Evolutionary conservation across 2,888 invertebrate genomes (phyloP), one percentile per base, ranked within the genome.

Genomic region (Steinernema carpocapsae): DNA sequence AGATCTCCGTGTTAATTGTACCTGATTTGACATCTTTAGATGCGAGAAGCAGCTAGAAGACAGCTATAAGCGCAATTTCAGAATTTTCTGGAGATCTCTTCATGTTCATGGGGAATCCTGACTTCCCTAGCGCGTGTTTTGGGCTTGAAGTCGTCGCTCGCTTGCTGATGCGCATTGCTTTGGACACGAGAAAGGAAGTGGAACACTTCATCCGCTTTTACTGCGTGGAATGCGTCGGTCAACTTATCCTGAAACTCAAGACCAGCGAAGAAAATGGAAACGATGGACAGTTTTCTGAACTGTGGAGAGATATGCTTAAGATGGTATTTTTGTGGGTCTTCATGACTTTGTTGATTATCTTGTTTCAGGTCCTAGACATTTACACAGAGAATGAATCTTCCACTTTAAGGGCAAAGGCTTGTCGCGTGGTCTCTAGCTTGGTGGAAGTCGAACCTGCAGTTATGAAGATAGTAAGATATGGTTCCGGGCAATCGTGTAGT

Each of bases 21-120:
- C 4, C 10, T 37, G 24, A n/a, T 48, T 48, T 24, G 52, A 2
- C 24, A 48, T 32, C 14, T 32, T 64, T 4, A 64, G 64, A 2
- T 64, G 64, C 29, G 37, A 37, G 29, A 64, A 32, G 32, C 24
- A 64, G 29, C 64, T 32, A 29, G 64, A 64, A 29, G 64, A 64
- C 37, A 29, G 17, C 1, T 32, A 64, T 32, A 10, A 17, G 32
- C 24, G n/a, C n/a, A n/a, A n/a, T n/a, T n/a, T n/a, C n/a, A n/a
- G n/a, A n/a, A n/a, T n/a, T n/a, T n/a, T n/a, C n/a, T n/a, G n/a
- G n/a, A n/a, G 29, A 32, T n/a, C 37, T 64, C 1, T 64, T 17
- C 64, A 32, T 29, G 7, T 64, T 32, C 29, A 64, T 64, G 64
- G 29, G 64, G 64, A 64, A 37, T 32, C 32, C 64, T 6, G 64